Evolutionary conservation across 2,113 vertebrate genomes (phyloP).

Genomic region (Suncus etruscus): DNA sequence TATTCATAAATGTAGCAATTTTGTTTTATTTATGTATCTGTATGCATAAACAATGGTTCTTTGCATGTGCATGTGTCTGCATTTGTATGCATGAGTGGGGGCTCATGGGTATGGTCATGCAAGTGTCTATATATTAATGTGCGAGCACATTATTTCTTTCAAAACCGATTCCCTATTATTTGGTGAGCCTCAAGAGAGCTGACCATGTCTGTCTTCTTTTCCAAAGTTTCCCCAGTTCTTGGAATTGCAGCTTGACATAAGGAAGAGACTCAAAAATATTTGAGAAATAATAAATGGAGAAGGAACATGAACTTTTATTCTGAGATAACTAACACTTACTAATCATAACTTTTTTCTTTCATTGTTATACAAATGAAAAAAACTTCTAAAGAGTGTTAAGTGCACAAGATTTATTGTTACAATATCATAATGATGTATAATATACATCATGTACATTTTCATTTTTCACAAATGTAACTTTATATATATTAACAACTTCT

Average conservation of each 20-base stretch:
- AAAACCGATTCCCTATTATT: neutral
- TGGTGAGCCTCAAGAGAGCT: neutral
- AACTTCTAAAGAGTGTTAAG: neutral
- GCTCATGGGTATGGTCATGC: too few relatives aligned
- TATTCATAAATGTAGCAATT: too few relatives aligned
- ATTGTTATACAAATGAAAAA: neutral
- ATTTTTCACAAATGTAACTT: neutral
- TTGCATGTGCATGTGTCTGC: neutral
- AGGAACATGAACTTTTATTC: neutral
- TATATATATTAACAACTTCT: neutral
- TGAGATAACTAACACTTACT: neutral
- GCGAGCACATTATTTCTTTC: neutral
- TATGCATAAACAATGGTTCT: too few relatives aligned
- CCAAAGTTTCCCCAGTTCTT: neutral
- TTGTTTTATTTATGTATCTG: too few relatives aligned
- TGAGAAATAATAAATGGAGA: neutral
- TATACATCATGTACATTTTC: neutral
- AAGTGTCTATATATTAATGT: too few relatives aligned
- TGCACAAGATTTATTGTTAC: too few relatives aligned
- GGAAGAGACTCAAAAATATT: neutral
- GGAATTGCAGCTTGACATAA: neutral
- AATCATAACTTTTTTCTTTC: neutral
- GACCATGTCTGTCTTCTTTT: neutral
- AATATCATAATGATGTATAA: fast-evolving
- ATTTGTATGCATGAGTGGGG: too few relatives aligned